phyloP scores from a whole-genome alignment of 2,797 vertebrate species.

The Ispidina lecontei region DNA sequence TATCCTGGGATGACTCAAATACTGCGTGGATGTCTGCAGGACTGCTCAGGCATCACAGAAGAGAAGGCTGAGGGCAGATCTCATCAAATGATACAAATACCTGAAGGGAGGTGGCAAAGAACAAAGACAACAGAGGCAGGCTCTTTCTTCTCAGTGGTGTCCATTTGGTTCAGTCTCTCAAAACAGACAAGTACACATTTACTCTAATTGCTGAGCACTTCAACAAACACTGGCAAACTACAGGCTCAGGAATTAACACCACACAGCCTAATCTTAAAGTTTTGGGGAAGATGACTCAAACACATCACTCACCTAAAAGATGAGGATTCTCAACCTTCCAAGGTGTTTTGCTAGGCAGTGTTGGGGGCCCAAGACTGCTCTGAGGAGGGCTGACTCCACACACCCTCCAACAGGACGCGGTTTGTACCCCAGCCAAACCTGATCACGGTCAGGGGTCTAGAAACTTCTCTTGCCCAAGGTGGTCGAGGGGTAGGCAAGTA shows the following conservation, averaged over 20 bases:
- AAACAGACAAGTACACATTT: not conserved
- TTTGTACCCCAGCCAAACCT: not conserved
- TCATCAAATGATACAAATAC: not conserved
- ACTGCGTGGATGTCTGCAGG: not conserved
- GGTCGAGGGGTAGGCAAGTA: not conserved
- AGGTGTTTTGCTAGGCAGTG: not conserved
- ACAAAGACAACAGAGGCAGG: not conserved
- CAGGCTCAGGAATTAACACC: not conserved
- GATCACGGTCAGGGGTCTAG: not conserved
- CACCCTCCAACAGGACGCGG: not conserved
- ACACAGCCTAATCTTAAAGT: not conserved
- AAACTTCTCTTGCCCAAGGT: not conserved
- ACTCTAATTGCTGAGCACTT: not conserved
- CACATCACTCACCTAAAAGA: not conserved
- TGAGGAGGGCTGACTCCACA: not conserved
- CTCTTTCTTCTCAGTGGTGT: no score
- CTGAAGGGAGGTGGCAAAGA: not conserved
- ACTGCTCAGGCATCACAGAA: not conserved
- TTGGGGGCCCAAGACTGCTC: not conserved
- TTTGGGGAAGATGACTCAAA: not conserved
- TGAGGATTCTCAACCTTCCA: not conserved
- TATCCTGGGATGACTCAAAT: not conserved
- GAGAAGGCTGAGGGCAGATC: not conserved
- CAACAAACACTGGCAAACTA: not conserved
- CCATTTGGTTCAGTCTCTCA: not conserved